A percentile compares a stretch with the other conserved stretches of the same genome.
These are phyloP conservation scores for Caenorhabditis virilis DNA, from an alignment of 2,888 invertebrate species.

Conservation along the genomic window DNA sequence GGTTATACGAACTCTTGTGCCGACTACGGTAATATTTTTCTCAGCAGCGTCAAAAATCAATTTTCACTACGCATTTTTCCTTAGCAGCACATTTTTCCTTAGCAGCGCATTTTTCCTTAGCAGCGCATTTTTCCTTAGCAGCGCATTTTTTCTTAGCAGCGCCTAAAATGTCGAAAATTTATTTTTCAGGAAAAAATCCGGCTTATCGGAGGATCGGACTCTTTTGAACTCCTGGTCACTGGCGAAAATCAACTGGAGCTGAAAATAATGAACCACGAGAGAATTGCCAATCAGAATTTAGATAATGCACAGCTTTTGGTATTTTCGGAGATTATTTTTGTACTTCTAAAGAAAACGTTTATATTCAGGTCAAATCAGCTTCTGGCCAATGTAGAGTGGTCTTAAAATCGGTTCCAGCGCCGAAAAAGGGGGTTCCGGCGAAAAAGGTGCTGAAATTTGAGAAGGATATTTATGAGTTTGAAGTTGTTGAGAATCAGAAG, in stretches of 20 bases:
- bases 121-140: no score
- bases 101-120: no score
- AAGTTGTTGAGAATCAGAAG: conserved; percentile 36
- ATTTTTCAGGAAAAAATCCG: background rate
- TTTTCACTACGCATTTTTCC: no score
- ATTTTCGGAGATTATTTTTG: no score
- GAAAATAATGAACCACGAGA: conserved; percentile 4
- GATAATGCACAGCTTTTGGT: conserved; percentile 30
- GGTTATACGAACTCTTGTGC: conserved; percentile 8
- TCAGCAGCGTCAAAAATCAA: no score
- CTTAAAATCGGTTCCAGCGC: conserved; percentile 4
- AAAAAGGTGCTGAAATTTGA: conserved; percentile 19
- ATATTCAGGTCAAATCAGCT: conserved; percentile 3
- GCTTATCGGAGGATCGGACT: conserved; percentile 25
- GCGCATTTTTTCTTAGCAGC: no score
- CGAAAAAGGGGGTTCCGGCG: conserved; percentile 4
- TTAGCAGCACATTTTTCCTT: no score
- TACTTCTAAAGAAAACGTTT: no score
- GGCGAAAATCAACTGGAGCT: conserved; percentile 15
- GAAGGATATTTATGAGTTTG: conserved; percentile 31
- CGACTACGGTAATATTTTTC: conserved; percentile 6
- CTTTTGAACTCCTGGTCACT: conserved; percentile 5
- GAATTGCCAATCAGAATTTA: conserved; percentile 19
- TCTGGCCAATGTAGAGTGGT: conserved; percentile 25
- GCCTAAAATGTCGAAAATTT: no score